Evolutionary conservation across 2,113 vertebrate species (phyloP).

Genomic region (Mola mola): DNA sequence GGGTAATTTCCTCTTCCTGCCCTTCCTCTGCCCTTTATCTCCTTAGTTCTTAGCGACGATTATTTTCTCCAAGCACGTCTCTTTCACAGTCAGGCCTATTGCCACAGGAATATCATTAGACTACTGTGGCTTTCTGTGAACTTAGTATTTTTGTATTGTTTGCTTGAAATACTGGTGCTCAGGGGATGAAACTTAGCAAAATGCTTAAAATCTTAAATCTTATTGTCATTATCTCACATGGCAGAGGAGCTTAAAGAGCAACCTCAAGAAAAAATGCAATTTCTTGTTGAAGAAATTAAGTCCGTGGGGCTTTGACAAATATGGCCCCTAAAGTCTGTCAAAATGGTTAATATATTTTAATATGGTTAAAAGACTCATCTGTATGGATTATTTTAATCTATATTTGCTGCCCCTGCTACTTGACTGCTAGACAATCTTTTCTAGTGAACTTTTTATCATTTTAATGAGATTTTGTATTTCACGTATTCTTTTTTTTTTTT

Average conservation of each 20-base stretch:
- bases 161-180: constrained; percentile 17
- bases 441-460: not conserved
- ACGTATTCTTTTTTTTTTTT: too few species aligned
- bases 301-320: not conserved
- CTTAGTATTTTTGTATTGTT: constrained; percentile 29
- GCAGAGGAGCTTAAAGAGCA: constrained; percentile 3
- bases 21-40: constrained; percentile 43
- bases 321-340: not conserved
- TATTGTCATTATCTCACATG: constrained; percentile 25
- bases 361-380: not conserved
- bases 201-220: constrained; percentile 20
- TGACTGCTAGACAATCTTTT: not conserved
- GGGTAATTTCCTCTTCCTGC: constrained; percentile 48
- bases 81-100: constrained; percentile 23
- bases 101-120: constrained; percentile 25
- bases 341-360: constrained; percentile 1
- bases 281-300: not conserved
- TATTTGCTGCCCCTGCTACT: not conserved
- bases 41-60: constrained; percentile 25
- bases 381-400: too few species aligned
- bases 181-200: constrained; percentile 2
- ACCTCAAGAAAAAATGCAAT: constrained; percentile 6
- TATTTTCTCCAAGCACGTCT: constrained; percentile 25
- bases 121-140: constrained; percentile 20
- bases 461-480: not conserved